phyloP scores from a whole-genome alignment of 2,888 invertebrate species.

The Rhagophthalmus giganteus region DNA sequence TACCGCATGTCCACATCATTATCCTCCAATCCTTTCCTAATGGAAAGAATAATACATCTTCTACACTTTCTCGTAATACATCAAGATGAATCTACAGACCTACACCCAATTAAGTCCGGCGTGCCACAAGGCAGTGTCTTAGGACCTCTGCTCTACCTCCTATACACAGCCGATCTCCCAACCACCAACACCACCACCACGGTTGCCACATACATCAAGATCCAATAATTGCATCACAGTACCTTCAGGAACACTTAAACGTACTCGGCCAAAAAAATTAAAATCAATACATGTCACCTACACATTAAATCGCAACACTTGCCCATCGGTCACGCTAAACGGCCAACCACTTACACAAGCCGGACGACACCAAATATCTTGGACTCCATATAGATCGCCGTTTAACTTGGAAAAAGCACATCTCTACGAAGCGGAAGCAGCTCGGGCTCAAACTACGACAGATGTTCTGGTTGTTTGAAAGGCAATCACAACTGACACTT shows the following conservation, averaged over 20 bases:
- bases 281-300: slow-evolving; percentile 30
- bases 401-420: slow-evolving; percentile 25
- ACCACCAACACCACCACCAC: slow-evolving; percentile 11
- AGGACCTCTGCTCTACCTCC: slow-evolving; percentile 27
- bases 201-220: slow-evolving; percentile 24
- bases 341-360: background rate
- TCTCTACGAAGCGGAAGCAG: slow-evolving; percentile 17
- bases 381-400: slow-evolving; percentile 20
- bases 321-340: slow-evolving; percentile 25
- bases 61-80: too few species aligned
- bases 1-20: too few species aligned
- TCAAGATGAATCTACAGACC: too few species aligned
- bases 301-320: slow-evolving; percentile 7
- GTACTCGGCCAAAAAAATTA: slow-evolving; percentile 29
- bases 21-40: too few species aligned
- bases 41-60: too few species aligned
- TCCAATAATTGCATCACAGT: slow-evolving; percentile 21
- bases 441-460: slow-evolving; percentile 11
- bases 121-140: too few species aligned
- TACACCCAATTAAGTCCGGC: slow-evolving; percentile 22
- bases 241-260: slow-evolving; percentile 32
- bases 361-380: slow-evolving; percentile 22
- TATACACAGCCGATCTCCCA: slow-evolving; percentile 30
- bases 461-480: slow-evolving; percentile 16
- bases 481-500: slow-evolving; percentile 8